Evolutionary conservation across 2,797 vertebrate genomes (phyloP).

Genomic region (Poeciliopsis presidionis): DNA sequence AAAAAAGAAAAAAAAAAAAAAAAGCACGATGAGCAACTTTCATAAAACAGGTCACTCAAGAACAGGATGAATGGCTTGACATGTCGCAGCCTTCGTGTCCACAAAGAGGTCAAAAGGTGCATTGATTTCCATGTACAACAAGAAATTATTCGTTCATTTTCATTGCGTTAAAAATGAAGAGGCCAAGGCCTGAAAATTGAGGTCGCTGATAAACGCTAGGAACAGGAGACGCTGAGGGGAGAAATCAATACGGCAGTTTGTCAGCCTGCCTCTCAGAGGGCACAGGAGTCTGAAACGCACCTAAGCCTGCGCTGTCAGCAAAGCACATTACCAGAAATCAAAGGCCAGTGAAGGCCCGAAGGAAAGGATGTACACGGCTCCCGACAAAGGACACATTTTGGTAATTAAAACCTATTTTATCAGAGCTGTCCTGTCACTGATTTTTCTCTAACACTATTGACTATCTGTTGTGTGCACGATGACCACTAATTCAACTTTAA

Average conservation of each 20-base stretch:
- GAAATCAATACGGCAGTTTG: constrained; percentile 96
- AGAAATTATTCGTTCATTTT: constrained; percentile 94
- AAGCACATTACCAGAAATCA: constrained; percentile 96
- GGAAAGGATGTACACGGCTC: constrained; percentile 74
- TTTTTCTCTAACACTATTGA: constrained; percentile 87
- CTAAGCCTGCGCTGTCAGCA: constrained; percentile 92
- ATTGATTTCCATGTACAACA: constrained; percentile 99
- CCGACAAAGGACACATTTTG: constrained; percentile 86
- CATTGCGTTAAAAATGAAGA: constrained; percentile 90
- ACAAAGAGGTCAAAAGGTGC: constrained; percentile 86
- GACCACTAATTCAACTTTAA: constrained; percentile 88
- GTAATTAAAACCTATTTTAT: constrained; percentile 99
- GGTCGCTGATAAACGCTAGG: constrained; percentile 89
- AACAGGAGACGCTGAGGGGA: constrained; percentile 84
- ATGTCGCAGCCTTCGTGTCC: constrained; percentile 72
- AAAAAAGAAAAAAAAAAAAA: neutral
- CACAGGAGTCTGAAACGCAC: constrained; percentile 75
- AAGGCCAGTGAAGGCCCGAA: constrained; percentile 83
- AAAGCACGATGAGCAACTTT: neutral
- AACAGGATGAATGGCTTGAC: neutral
- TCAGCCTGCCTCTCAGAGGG: constrained; percentile 89
- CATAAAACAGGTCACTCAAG: constrained; percentile 21
- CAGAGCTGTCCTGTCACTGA: constrained; percentile 81
- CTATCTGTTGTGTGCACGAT: constrained; percentile 79
- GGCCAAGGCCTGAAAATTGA: constrained; percentile 87